Evolutionary conservation across 2,113 vertebrate species (phyloP).

Genomic region (Gymnocephalus cernua): DNA sequence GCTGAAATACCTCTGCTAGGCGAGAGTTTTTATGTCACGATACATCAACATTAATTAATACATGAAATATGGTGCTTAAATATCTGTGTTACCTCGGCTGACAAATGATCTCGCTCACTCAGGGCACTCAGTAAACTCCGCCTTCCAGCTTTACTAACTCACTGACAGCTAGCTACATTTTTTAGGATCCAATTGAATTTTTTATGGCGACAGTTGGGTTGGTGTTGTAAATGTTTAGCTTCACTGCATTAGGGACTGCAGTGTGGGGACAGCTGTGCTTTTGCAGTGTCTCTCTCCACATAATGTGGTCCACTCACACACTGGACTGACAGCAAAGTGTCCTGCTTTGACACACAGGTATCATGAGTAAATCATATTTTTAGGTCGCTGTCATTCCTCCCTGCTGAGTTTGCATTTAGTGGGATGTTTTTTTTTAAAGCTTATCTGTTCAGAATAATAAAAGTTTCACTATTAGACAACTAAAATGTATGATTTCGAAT

Average conservation of each 20-base stretch:
- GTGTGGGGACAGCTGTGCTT: neutral
- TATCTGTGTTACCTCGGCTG: constrained; percentile 32
- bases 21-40: constrained; percentile 13
- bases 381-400: neutral
- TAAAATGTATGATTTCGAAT: neutral
- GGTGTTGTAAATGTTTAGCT: constrained; percentile 47
- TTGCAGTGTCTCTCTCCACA: neutral
- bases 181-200: constrained; percentile 41
- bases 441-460: neutral
- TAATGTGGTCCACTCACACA: constrained; percentile 15
- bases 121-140: constrained; percentile 4
- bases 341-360: constrained; percentile 23
- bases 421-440: neutral
- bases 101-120: constrained; percentile 35
- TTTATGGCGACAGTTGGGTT: constrained; percentile 22
- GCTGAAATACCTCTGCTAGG: neutral
- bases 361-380: constrained; percentile 27
- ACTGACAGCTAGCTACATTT: constrained; percentile 33
- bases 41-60: constrained; percentile 56
- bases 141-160: constrained; percentile 41
- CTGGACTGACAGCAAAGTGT: constrained; percentile 18
- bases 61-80: constrained; percentile 33
- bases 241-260: constrained; percentile 20
- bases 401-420: neutral
- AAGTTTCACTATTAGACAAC: neutral